Evolutionary conservation across 2,888 invertebrate species (phyloP), one percentile per base, ranked within the genome.

Genomic region (Papilio protenor): DNA sequence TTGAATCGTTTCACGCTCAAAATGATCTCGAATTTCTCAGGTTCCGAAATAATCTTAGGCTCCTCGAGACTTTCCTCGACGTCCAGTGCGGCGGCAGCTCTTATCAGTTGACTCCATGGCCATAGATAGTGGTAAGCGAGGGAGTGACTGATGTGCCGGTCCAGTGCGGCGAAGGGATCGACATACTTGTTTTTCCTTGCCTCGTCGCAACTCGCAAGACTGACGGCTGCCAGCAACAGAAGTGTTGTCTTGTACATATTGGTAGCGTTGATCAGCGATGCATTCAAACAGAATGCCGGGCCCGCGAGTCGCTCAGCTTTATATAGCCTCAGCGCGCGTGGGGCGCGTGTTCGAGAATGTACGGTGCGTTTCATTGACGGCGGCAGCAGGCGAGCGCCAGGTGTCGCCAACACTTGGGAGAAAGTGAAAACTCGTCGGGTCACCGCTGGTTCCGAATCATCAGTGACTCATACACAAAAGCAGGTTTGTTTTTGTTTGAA

Each of bases 31-130:
- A 91, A 91, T 74, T 89, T 90, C 8, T 92, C 87, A 3, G 86
- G 83, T 76, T 90, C 90, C 1, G 93, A 91, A n/a, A 88, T 81
- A 1, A 94, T 91, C 80, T 92, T 88, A 0, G 94, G 92, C 79
- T 93, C 92, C 77, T 92, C 92, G 12, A 92, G 80, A 76, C 85
- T 86, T 70, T 91, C 88, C 69, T 91, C 90, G 16, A 85, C 83
- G 77, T 91, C 90, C 52, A 92, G 79, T 11, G 90, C 87, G 1
- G 91, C 90, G 23, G 92, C 91, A 8, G 92, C 91, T 79, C 87
- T 87, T 75, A 94, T 87, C 47, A 94, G 87, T 80, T 92, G 91
- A 80, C 88, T 91, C 94, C 94, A 94, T 5, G 94, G 93, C 94
- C 93, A 93, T 69, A 94, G 86, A 81, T 92, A 90, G 84, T 92